Evolutionary conservation across 2,113 vertebrate species (phyloP).

Genomic region (Uria aalge): DNA sequence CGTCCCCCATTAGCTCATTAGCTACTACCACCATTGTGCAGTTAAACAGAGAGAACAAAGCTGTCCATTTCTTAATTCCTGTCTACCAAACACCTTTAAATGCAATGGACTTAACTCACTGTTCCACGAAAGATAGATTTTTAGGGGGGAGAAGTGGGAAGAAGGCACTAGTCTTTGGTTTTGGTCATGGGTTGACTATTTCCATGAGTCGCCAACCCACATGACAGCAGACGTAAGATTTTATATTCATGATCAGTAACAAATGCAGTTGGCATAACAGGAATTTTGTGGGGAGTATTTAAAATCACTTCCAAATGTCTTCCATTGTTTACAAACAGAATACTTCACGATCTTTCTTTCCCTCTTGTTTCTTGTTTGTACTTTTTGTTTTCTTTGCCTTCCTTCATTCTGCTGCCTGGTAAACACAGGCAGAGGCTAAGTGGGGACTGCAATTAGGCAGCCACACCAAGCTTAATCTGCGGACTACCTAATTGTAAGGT

Average conservation of each 20-base stretch:
- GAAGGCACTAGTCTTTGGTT: background rate
- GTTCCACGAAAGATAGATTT: background rate
- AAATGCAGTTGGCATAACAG: background rate
- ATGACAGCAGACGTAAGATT: background rate
- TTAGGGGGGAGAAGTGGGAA: background rate
- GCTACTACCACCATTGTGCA: rapidly evolving
- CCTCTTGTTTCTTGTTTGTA: background rate
- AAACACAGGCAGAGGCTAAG: background rate
- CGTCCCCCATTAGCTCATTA: background rate
- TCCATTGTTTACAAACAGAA: background rate
- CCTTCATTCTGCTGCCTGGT: background rate
- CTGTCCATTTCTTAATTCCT: background rate
- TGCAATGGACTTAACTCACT: background rate
- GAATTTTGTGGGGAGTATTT: background rate
- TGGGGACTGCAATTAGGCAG: background rate
- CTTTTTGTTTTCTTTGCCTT: background rate
- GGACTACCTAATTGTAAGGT: background rate
- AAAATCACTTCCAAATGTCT: conserved; percentile 32
- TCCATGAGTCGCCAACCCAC: background rate
- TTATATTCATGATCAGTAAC: background rate
- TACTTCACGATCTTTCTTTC: background rate
- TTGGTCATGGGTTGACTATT: background rate
- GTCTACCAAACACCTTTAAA: background rate
- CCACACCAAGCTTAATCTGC: background rate
- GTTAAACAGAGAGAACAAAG: background rate